phyloP scores from a whole-genome alignment of 2,888 invertebrate species.

The Boloria euphrosyne region DNA sequence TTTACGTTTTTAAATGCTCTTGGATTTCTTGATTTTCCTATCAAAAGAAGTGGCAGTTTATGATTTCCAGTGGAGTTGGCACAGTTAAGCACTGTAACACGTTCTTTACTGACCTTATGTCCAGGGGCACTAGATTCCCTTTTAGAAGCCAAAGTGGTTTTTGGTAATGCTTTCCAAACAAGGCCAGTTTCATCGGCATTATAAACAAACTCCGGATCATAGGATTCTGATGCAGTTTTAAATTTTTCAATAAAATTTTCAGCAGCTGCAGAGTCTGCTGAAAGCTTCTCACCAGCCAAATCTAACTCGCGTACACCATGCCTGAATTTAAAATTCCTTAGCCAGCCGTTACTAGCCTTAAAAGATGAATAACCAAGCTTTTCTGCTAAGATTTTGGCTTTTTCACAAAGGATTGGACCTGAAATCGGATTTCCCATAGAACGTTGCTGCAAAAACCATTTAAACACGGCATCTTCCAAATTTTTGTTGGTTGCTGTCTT shows the following conservation, averaged over 20 bases:
- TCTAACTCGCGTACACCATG: constrained; percentile 38
- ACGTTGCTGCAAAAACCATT: constrained; percentile 18
- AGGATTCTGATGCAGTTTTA: constrained; percentile 39
- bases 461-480: constrained; percentile 19
- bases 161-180: constrained; percentile 45
- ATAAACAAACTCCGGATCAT: constrained; percentile 38
- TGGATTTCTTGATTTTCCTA: constrained; percentile 41
- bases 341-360: constrained; percentile 15
- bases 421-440: constrained; percentile 43
- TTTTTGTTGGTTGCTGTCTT: constrained; percentile 18
- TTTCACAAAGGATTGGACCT: constrained; percentile 42
- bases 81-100: constrained; percentile 40
- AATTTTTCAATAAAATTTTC: constrained; percentile 33
- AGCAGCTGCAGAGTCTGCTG: constrained; percentile 6
- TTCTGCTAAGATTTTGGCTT: constrained; percentile 38
- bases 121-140: constrained; percentile 40
- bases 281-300: constrained; percentile 30
- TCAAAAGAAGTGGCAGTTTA: constrained; percentile 41
- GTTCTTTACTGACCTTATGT: constrained; percentile 40
- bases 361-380: constrained; percentile 16
- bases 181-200: constrained; percentile 43
- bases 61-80: constrained; percentile 40
- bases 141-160: constrained; percentile 43
- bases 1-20: constrained; percentile 41
- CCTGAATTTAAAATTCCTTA: constrained; percentile 42